Evolutionary conservation across 2,888 invertebrate genomes (phyloP).

Genomic region (Amiota minor): DNA sequence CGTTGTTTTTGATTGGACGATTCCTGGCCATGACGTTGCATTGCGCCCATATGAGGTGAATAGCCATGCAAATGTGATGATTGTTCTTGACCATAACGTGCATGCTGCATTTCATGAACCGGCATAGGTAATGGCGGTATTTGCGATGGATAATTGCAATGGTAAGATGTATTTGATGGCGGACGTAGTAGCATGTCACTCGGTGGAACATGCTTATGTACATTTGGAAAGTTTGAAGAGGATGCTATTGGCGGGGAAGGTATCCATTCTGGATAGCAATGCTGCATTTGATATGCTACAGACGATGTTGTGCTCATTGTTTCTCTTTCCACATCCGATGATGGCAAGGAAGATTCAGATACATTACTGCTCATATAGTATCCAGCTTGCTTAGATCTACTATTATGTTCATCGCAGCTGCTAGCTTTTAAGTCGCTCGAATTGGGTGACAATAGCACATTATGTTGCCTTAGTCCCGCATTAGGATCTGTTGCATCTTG

Average conservation of each 20-base stretch:
- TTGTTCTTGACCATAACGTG: conserved; percentile 40
- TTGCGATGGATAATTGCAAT: conserved; percentile 58
- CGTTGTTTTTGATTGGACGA: conserved; percentile 11
- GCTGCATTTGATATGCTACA: conserved; percentile 41
- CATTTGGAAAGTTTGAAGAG: background rate
- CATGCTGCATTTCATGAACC: conserved; percentile 41
- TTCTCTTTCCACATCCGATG: conserved; percentile 39
- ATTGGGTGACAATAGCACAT: too few species aligned
- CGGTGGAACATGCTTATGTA: conserved; percentile 21
- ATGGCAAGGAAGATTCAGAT: conserved; percentile 50
- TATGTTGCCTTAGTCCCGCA: too few species aligned
- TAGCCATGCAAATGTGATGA: background rate
- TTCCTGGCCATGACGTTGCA: conserved; percentile 10
- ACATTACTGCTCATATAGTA: conserved; percentile 55
- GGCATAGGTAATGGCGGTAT: conserved; percentile 43
- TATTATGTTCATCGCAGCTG: too few species aligned
- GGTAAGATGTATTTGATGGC: conserved; percentile 60
- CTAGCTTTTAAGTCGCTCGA: too few species aligned
- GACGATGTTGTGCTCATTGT: too few species aligned
- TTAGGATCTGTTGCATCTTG: too few species aligned
- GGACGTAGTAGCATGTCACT: conserved; percentile 63
- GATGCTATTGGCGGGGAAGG: conserved; percentile 32
- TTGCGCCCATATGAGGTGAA: background rate
- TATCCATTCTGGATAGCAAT: conserved; percentile 50
- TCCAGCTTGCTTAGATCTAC: too few species aligned